Evolutionary conservation across 92 coral and sea anemone genomes (phyloP), one percentile per base, ranked within the genome.

Genomic region (Montipora capitata): DNA sequence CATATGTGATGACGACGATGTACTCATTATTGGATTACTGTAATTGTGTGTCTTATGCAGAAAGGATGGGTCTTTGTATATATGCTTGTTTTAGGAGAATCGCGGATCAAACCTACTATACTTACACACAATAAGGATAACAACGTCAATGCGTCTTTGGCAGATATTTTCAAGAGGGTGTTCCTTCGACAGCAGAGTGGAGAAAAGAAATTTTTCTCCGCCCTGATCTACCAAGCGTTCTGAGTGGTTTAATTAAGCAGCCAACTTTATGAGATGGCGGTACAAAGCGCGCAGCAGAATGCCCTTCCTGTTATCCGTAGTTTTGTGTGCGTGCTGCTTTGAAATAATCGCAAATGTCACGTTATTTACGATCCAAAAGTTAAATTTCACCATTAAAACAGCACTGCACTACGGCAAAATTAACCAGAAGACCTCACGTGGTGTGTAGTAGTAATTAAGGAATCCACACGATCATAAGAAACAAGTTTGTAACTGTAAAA

Each of bases 401-500:
- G 35, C 35, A 27, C 35, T 27, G 35, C 35, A 27, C 54, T 76
- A 54, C 67, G 80, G 80, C 80, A 76, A 76, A 76, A 54, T 67
- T 76, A 76, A 76, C 39, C 54, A 76, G 20, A 49, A 74, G 79
- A 74, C 79, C 79, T 74, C 79, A 49, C 49, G 64, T 74, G 79
- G 79, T 74, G 79, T 64, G 42, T 52, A 74, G 79, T 74, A 49
- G 49, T 74, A 17, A 49, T 74, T 52, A 49, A 49, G 51, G 79
- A 49, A 52, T 76, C 58, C 81, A 76, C 80, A 44, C 80, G 81
- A 76, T 76, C 68, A 76, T 76, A 76, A 76, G 81, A 76, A 57
- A 76, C 54, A 76, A 57, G 11, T 11, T 76, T 76, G 81, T 76
- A 76, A 76, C 81, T 76, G 81, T 51, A 76, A 76, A 27, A 27